Base-by-base conservation (phyloP, 1,140 invertebrate species). In the Polypedilum vanderplanki region DNA sequence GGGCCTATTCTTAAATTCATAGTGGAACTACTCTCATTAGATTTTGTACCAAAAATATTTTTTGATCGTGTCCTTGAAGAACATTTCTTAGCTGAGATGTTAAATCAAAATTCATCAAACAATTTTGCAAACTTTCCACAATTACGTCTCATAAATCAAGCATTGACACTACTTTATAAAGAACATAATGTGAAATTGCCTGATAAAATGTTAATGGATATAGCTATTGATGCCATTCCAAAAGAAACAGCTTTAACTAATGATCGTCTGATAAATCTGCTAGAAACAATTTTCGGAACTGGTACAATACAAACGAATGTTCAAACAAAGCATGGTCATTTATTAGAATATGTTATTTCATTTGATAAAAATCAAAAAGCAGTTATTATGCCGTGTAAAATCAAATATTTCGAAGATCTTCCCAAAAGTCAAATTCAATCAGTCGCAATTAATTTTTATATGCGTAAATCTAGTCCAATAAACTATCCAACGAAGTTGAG, bases 371-470 rank as follows among this genome's bases (percentile, higher is more conserved):
- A 70, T 10, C 17, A 70, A 3, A 70, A 70, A 20, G 17, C 65
- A 70, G 20, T 70, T 12, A 10, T 7, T n/a, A 5, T 70, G 17
- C 65, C 65, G 2, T 70, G 65, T 17, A 22, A 18, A 9, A 10
- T 70, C 20, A n/a, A 70, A 70, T 8, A 18, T 70, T 70, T 18
- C 20, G 65, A 70, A 22, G 7, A 70, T 9, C 17, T 70, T 18
- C 65, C 65, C 20, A 70, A 70, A 70, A 70, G 65, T 70, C 65
- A 70, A 18, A 17, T 70, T 4, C 17, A 18, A 70, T 70, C 65
- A 12, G 65, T 70, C 7, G 65, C 18, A 18, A 17, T 70, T 22
- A 20, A 18, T 18, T 70, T 70, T 70, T 5, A 22, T 18, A 1
- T 7, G 9, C 17, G 10, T 7, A 70, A 70, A 8, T 3, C 3